phyloP scores from a whole-genome alignment of 1,140 invertebrate species.

The Sarcophaga peregrina region DNA sequence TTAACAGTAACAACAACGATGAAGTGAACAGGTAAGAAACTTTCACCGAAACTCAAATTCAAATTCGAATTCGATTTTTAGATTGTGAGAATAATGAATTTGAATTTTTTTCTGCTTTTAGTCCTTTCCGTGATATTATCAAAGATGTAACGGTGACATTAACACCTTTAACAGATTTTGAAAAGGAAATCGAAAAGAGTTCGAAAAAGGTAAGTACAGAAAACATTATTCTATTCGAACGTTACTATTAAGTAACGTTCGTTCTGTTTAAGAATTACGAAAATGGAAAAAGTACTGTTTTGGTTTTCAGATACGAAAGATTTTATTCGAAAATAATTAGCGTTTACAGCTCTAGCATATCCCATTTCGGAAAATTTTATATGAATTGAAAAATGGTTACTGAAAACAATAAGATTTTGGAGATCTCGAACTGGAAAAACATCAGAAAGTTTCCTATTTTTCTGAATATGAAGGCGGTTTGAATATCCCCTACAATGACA shows the following conservation, averaged over 20 bases:
- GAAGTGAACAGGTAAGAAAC: constrained; percentile 59
- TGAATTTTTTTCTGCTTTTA: constrained; percentile 36
- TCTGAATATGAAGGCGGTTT: too few relatives aligned
- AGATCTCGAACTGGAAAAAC: too few relatives aligned
- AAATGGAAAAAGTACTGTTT: background rate
- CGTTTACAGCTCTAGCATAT: background rate
- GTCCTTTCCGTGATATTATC: constrained; percentile 60
- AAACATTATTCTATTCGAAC: background rate
- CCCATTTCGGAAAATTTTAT: too few relatives aligned
- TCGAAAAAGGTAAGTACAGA: constrained; percentile 60
- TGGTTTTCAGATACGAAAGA: background rate
- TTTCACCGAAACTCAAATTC: background rate
- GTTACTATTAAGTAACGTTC: background rate
- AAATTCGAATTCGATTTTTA: background rate
- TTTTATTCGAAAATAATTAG: background rate
- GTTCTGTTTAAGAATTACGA: background rate
- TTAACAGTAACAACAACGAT: constrained; percentile 45
- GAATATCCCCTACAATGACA: too few relatives aligned
- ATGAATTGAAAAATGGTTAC: too few relatives aligned
- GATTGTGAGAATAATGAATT: background rate
- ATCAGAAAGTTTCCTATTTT: too few relatives aligned
- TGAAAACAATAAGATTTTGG: too few relatives aligned
- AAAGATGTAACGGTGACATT: constrained; percentile 64
- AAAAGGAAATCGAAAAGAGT: constrained; percentile 64
- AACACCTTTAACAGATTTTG: constrained; percentile 61